Percentiles rank a stretch among this genome's conserved stretches.
Evolutionary conservation across 2,113 vertebrate genomes (phyloP).

Genomic region (Columba livia): DNA sequence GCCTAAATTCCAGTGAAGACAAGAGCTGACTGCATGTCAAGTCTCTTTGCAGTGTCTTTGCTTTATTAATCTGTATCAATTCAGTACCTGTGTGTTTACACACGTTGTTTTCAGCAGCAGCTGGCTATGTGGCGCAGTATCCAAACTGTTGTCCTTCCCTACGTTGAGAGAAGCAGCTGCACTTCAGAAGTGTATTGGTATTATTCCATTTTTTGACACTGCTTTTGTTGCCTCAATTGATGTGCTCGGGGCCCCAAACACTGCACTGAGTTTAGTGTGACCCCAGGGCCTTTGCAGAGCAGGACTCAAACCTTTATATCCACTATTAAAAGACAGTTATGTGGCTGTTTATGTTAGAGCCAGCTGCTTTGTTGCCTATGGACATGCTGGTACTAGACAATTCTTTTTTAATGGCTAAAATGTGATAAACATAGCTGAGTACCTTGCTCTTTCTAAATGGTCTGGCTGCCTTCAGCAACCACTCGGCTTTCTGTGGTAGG

Average conservation of each 20-base stretch:
- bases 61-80: background rate
- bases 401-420: background rate
- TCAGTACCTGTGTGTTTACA: background rate
- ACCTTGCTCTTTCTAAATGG: background rate
- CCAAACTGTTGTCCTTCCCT: background rate
- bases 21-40: background rate
- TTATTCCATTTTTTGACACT: background rate
- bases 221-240: background rate
- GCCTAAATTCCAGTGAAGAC: background rate
- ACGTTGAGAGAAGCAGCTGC: fast-evolving
- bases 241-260: fast-evolving
- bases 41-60: background rate
- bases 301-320: slow-evolving; percentile 1
- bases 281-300: background rate
- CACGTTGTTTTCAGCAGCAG: background rate
- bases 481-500: background rate
- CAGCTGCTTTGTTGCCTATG: slow-evolving; percentile 22
- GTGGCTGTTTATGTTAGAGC: slow-evolving; percentile 10
- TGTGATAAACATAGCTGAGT: background rate
- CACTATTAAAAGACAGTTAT: slow-evolving; percentile 30
- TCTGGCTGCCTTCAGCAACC: background rate
- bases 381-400: background rate
- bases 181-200: background rate
- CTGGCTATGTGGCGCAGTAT: background rate
- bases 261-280: background rate